Evolutionary conservation across 2,888 invertebrate species (phyloP), one percentile per base, ranked within the genome.

Genomic region (Syrista parreyssii): DNA sequence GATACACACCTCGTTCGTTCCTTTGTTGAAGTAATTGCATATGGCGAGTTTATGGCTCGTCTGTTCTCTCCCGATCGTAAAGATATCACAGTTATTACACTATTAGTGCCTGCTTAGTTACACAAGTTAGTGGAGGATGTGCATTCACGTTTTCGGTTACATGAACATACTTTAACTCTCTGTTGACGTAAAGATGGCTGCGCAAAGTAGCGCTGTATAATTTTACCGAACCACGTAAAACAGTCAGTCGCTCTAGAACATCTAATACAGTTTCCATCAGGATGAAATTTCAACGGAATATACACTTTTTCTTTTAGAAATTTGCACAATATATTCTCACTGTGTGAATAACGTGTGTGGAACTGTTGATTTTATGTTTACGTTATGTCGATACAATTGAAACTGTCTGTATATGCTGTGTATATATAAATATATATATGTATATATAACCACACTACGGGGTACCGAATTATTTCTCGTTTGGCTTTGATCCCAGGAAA

Each of bases 401-500:
- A 55, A 55, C 55, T 1, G 6, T 55, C 40, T 55, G 55, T 55
- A 55, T 55, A 55, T 55, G 2, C 6, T 55, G 23, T 55, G 23
- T 55, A 15, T 55, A 23, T 55, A 55, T 55, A 40, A 36, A 36
- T 55, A 40, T 40, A 0, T 40, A 40, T 23, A 40, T 40, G 6
- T 23, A 55, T 55, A 55, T 23, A 55, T 55, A 55, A 55, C 23
- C 55, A 55, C 55, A 55, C 55, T 23, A 55, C 55, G 55, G 55
- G 55, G 55, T 55, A 55, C 55, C 55, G 55, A 55, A 55, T 55
- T 55, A 55, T 55, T 23, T 55, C 55, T 55, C 55, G 23, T 23
- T 82, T 84, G 84, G 84, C 83, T 83, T 81, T 80, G 77, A 77
- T 82, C 79, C 81, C 81, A 82, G 84, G 73, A 77, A 74, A 81